A percentile compares a stretch with the other conserved stretches of the same genome.
Conservation (phyloP, 2,113 vertebrate species). For the Anoura caudifer region DNA sequence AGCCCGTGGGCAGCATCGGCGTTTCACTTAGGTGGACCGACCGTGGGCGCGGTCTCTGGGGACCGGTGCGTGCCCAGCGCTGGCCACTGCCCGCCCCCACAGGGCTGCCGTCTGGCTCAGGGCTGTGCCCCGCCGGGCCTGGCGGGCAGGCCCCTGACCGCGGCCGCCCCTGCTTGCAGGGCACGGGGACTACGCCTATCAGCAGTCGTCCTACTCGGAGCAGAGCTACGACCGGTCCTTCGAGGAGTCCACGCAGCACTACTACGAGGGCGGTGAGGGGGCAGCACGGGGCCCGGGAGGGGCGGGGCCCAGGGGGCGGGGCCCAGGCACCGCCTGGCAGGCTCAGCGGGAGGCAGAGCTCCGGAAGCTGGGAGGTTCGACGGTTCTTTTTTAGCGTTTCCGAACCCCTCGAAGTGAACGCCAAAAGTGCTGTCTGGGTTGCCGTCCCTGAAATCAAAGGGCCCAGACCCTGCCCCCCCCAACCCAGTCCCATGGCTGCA, state of each 20-base stretch:
- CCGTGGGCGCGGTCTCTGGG: accelerated
- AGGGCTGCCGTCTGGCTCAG: accelerated
- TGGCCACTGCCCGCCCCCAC: accelerated
- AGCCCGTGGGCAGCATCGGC: accelerated
- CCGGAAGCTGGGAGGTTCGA: not conserved
- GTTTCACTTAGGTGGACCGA: accelerated
- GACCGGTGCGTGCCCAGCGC: accelerated
- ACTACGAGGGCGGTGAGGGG: conserved; percentile 95
- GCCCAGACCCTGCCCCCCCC: too few relatives aligned
- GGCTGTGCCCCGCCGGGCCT: accelerated
- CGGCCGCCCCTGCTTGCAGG: conserved; percentile 75
- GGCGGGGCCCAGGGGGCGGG: accelerated
- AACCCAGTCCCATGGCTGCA: accelerated
- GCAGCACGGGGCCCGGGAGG: too few relatives aligned
- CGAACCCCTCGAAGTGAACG: too few relatives aligned
- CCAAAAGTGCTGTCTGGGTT: too few relatives aligned
- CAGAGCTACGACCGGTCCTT: conserved; percentile 94
- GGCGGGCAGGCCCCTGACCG: accelerated
- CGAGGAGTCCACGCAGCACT: conserved; percentile 94
- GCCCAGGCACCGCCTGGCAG: not conserved
- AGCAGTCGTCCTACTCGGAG: conserved; percentile 92
- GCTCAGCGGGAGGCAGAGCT: not conserved
- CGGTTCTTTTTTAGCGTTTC: too few relatives aligned
- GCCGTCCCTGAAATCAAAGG: not conserved
- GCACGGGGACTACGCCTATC: conserved; percentile 93